Evolutionary conservation across 2,888 invertebrate genomes (phyloP), one percentile per base, ranked within the genome.

Genomic region (Platerodrilus igneus): DNA sequence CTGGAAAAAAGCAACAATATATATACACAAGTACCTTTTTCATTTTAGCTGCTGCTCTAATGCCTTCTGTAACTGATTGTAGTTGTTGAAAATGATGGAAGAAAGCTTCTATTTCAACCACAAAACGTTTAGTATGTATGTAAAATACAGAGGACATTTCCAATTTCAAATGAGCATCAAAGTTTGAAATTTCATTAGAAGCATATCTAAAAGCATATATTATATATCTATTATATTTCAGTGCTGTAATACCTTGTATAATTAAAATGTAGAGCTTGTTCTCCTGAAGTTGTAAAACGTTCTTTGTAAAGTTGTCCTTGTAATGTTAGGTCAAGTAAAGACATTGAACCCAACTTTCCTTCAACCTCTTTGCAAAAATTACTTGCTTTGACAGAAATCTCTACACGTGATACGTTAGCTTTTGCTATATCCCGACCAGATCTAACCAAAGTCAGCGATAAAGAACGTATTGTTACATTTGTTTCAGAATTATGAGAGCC

Each of bases 61-160:
- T 72, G 45, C 77, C 72, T 3, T 74, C 74, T 63, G 88, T 79
- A 41, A 89, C 83, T 41, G 84, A 81, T 59, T 90, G 85, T 31
- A 93, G 69, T 58, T 91, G 83, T 3, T 86, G 78, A 64, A 96
- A 91, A 60, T 88, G 85, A 30, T 79, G 72, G 48, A 89, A 84
- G 69, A 94, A 95, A 3, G 88, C 84, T 56, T 89, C 82, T 37
- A 94, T 72, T 66, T 94, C 94, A 11, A 83, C 80, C 32, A 94
- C 79, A 71, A 96, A 97, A 35, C 94, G 77, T 61, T 92, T 90
- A 0, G 95, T 94, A 69, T 96, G 94, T 33, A 94, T 85, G 66
- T 94, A 94, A 56, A 87, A 80, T 2, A 95, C 87, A 0, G 95
- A 91, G 0, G 90, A 83, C 88, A 94, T 90, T 57, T 84, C 80